A percentile compares a stretch with the other conserved stretches of the same genome.
These are phyloP conservation scores for Watersipora subatra DNA, from an alignment of 1,140 invertebrate genomes.

Conservation along the genomic window DNA sequence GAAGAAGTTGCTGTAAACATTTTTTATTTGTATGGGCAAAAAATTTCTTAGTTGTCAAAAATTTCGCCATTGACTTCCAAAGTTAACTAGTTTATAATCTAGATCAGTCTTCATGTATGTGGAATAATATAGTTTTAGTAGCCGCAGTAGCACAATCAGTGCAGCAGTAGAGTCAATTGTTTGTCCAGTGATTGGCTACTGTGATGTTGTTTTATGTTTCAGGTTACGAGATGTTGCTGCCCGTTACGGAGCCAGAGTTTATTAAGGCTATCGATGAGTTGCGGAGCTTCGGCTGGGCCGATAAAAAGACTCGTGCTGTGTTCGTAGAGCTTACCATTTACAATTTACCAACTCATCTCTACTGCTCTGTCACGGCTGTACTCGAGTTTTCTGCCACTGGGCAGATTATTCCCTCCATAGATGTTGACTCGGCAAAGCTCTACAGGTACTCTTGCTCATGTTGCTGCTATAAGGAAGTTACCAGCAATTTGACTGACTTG, in stretches of 20 bases:
- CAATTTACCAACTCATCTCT: slow-evolving; percentile 27
- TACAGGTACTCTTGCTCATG: not conserved
- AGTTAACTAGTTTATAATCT: no score
- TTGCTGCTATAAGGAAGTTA: not conserved
- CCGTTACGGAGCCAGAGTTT: slow-evolving; percentile 6
- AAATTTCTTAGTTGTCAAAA: no score
- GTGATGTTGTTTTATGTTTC: no score
- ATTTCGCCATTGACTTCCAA: no score
- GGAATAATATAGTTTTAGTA: no score
- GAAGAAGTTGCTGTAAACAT: no score
- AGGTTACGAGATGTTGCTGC: not conserved
- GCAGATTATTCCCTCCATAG: slow-evolving; percentile 15
- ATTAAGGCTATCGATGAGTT: slow-evolving; percentile 15
- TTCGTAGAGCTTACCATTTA: slow-evolving; percentile 30
- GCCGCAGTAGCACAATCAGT: no score
- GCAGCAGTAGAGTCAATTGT: no score
- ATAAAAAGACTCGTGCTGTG: slow-evolving; percentile 21
- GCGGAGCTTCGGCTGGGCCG: slow-evolving; percentile 19
- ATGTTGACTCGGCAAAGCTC: slow-evolving; percentile 23
- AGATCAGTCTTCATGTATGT: no score
- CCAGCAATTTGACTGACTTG: no score
- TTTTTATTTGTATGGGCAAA: no score
- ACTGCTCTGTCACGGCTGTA: slow-evolving; percentile 24
- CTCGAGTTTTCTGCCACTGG: slow-evolving; percentile 25
- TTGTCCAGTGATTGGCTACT: no score